Base-by-base conservation (phyloP, 1,140 invertebrate species). In the Leptinotarsa undecemlineata region DNA sequence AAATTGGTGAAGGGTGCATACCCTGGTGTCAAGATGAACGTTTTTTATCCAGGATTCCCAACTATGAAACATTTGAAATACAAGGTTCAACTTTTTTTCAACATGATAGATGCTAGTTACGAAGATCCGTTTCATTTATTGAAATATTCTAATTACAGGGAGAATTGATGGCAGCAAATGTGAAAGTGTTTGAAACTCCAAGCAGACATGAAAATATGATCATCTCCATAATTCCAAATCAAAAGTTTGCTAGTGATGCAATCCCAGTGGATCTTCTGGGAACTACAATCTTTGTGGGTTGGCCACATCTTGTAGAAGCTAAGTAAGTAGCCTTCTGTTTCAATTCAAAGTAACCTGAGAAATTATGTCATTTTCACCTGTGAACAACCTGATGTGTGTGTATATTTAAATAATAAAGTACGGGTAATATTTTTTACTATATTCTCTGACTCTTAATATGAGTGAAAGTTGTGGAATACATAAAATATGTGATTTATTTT, bases 31-130 rank as follows among this genome's bases (percentile, higher is more conserved):
- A 87, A 89, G 42, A 81, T 91, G 15, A 90, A 94, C 80, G 87
- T 93, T 5, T 92, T 93, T 80, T 95, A 92, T 83, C 92, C 93
- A 42, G 97, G 97, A 42, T 99, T 99, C 84, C 96, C 97, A 0
- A 96, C 95, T 1, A 87, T 98, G 78, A 92, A 91, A 80, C 92
- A 97, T 84, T 87, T 98, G 42, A 85, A 90, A 20, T 96, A 97
- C 82, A 90, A 85, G 80, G 92, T 94, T 42, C 33, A 42, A 8
- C 6, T 42, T 42, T 42, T 42, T 33, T 42, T 42, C 8, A 0
- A 11, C 33, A 42, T 42, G 33, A 42, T 42, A 11, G 33, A 42
- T 42, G 33, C 33, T 42, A 3, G 6, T 42, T 42, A 42, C 33
- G 0, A 42, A 42, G 33, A 42, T 42, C 33, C 2, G 33, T 42